phyloP scores from a whole-genome alignment of 2,797 vertebrate genomes.

The Carapus acus region DNA sequence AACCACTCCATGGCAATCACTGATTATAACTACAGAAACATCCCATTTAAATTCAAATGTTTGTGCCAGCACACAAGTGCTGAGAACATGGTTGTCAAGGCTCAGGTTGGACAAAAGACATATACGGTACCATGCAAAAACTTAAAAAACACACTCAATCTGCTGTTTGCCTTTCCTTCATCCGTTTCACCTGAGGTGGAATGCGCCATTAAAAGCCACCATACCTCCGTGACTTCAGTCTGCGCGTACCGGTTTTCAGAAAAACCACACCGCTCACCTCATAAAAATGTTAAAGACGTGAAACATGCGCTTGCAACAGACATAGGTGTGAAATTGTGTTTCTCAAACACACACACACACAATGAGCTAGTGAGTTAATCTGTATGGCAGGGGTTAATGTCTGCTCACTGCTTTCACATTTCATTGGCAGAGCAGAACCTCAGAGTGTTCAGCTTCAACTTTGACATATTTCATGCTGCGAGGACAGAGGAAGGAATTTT shows the following conservation, averaged over 20 bases:
- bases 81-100: no score
- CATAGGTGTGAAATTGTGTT: not conserved
- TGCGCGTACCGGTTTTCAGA: slow-evolving; percentile 17
- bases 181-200: slow-evolving; percentile 40
- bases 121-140: no score
- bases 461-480: not conserved
- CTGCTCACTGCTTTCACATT: not conserved
- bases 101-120: no score
- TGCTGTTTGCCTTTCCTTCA: slow-evolving; percentile 17
- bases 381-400: not conserved
- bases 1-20: no score
- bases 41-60: no score
- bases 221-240: slow-evolving; percentile 1
- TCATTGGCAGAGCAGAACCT: not conserved
- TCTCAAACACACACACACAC: not conserved
- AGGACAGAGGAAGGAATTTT: not conserved
- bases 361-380: slow-evolving; percentile 3
- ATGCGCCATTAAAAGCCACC: slow-evolving; percentile 32
- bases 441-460: not conserved
- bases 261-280: slow-evolving; percentile 34
- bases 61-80: no score
- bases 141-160: not conserved
- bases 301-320: slow-evolving; percentile 12
- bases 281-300: slow-evolving; percentile 21
- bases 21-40: no score